phyloP scores from a whole-genome alignment of 2,113 vertebrate species.

The Struthio camelus region DNA sequence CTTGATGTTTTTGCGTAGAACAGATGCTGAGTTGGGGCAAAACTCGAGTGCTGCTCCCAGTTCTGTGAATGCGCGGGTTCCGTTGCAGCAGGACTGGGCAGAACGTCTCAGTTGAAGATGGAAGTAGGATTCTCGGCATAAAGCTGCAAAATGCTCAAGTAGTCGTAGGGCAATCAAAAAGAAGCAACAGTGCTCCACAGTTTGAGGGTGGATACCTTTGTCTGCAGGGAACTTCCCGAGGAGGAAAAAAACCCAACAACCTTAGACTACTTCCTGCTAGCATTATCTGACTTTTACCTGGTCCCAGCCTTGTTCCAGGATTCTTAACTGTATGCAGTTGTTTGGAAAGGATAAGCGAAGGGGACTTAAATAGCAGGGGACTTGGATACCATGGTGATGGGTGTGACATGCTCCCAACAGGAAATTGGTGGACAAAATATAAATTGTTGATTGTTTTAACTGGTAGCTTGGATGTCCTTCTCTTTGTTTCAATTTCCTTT shows the following conservation, averaged over 20 bases:
- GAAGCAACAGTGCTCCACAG: neutral
- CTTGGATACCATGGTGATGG: neutral
- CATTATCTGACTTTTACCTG: neutral
- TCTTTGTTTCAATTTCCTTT: constrained; percentile 36
- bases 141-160: neutral
- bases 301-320: neutral
- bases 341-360: neutral
- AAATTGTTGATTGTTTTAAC: constrained; percentile 14
- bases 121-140: neutral
- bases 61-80: accelerated
- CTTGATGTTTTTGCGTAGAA: neutral
- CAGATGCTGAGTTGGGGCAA: neutral
- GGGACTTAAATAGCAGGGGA: neutral
- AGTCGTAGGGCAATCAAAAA: neutral
- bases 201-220: neutral
- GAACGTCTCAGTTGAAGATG: neutral
- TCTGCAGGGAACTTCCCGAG: neutral
- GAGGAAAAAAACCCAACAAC: neutral
- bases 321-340: neutral
- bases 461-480: neutral
- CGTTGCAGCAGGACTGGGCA: neutral
- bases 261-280: neutral
- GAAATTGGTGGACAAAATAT: neutral
- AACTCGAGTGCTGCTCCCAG: neutral
- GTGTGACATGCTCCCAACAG: neutral